Evolutionary conservation across 2,888 invertebrate genomes (phyloP), one percentile per base, ranked within the genome.

Genomic region (Erebia epiphron): DNA sequence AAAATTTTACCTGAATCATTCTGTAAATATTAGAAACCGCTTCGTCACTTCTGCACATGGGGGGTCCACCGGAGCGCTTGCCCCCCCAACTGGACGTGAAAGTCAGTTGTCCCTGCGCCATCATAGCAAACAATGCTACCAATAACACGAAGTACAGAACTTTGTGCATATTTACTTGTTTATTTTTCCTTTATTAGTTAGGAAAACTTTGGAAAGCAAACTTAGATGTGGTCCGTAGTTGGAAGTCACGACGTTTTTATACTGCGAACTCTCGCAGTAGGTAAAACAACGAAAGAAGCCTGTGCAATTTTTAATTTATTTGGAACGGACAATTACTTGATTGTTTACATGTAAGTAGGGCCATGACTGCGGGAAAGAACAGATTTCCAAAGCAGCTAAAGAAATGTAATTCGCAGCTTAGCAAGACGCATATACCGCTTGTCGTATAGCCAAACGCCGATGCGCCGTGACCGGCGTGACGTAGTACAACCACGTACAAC

Each of bases 51-150:
- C 88, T 82, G 76, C 91, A 92, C 49, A 84, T 80, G 73, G 86
- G 75, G 0, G 85, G 79, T 0, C 79, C 84, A 0, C 80, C 81
- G 49, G 86, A 82, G 14, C 94, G 86, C 74, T 92, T 90, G 1
- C 91, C 92, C 0, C 88, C 92, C 95, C 95, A 95, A 67, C 90
- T 92, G 0, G 95, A 94, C 0, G 94, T 94, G 80, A 95, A 95
- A 5, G 94, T 95, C 52, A 95, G 80, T 79, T 95, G 95, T 0
- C 90, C 94, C 1, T 89, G 84, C 18, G 82, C 79, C 54, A 82
- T 69, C 41, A 87, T 64, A 71, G 83, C 84, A 49, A 87, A 62
- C 76, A 85, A 89, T 9, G 85, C 87, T 54, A 87, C 74, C 64
- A 91, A 58, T 43, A 89, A 74, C 18, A 87, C 69, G 16, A 86